Base-by-base conservation (phyloP, 2,888 invertebrate species). In the Tricholauxania praeusta region DNA sequence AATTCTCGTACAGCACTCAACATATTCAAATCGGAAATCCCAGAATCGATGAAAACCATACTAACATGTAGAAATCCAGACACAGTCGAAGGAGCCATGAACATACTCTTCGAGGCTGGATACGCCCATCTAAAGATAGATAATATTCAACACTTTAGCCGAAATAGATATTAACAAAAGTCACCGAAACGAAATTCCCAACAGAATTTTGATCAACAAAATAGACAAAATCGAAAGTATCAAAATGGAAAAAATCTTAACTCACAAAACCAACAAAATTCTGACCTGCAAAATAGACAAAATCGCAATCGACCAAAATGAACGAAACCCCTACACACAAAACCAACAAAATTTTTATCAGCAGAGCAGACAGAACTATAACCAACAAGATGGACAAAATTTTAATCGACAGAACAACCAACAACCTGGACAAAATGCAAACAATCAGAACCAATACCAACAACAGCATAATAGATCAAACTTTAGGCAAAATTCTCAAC, bases 291-390 rank as follows among this genome's bases (percentile, higher is more conserved):
- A 51, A 62, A 22, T n/a, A 15, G 32, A 15, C 62, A 32, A 12
- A 3, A 47, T 6, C 15, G 0, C 15, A 15, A 53, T 14, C 14
- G n/a, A n/a, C 52, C 15, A 60, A 47, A n/a, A 69, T 69, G 72
- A 77, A 17, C 81, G 83, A 63, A 76, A 80, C 3, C 80, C 79
- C 39, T 62, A 17, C 6, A 57, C 66, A 71, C 52, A 22, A n/a
- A 72, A 63, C 28, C 1, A 62, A 19, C 65, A 63, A 7, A 68
- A 73, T 14, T 57, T 28, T 67, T 57, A 51, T 32, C 62, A 19
- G 19, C 48, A 74, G 52, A 53, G 72, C 47, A 68, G 64, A 19
- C 60, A 63, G 19, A 49, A 57, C 47, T 51, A 49, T 71, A 48
- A 47, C 15, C 68, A n/a, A 48, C 68, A 59, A 39, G 19, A 49